phyloP scores from a whole-genome alignment of 2,888 invertebrate species.

The Ceraclea dissimilis region DNA sequence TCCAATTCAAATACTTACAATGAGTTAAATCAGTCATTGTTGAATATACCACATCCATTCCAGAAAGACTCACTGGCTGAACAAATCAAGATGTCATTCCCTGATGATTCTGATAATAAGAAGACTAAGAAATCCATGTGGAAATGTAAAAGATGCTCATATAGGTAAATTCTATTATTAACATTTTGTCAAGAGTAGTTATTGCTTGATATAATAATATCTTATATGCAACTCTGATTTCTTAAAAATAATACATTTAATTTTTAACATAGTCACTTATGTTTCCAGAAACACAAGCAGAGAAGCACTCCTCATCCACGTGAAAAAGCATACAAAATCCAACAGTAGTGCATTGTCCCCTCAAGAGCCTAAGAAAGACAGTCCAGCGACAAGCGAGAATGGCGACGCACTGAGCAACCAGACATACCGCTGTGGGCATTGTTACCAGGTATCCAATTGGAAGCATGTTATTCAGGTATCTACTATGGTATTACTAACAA shows the following conservation, averaged over 20 bases:
- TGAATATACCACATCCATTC: neutral
- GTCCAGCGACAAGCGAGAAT: slow-evolving; percentile 30
- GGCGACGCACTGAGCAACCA: slow-evolving; percentile 47
- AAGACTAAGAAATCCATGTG: slow-evolving; percentile 56
- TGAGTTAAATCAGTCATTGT: slow-evolving; percentile 1
- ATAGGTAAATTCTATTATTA: slow-evolving; percentile 55
- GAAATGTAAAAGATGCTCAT: slow-evolving; percentile 88
- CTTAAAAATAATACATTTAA: neutral
- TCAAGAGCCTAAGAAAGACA: slow-evolving; percentile 1
- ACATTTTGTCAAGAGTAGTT: neutral
- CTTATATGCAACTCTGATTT: neutral
- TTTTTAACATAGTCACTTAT: neutral
- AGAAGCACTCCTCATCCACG: slow-evolving; percentile 44
- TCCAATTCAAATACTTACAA: slow-evolving; percentile 3
- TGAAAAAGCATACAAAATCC: slow-evolving; percentile 36
- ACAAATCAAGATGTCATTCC: slow-evolving; percentile 1
- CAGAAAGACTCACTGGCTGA: slow-evolving; percentile 10
- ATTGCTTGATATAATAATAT: neutral
- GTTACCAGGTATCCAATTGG: slow-evolving; percentile 77
- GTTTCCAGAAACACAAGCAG: slow-evolving; percentile 40
- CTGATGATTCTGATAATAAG: slow-evolving; percentile 6
- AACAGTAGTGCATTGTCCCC: slow-evolving; percentile 1
- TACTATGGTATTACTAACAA: slow-evolving; percentile 29
- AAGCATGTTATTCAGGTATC: slow-evolving; percentile 79
- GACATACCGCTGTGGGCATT: slow-evolving; percentile 67